Base-by-base conservation (phyloP, 2,888 invertebrate genomes). In the Strigamia transsilvanica region DNA sequence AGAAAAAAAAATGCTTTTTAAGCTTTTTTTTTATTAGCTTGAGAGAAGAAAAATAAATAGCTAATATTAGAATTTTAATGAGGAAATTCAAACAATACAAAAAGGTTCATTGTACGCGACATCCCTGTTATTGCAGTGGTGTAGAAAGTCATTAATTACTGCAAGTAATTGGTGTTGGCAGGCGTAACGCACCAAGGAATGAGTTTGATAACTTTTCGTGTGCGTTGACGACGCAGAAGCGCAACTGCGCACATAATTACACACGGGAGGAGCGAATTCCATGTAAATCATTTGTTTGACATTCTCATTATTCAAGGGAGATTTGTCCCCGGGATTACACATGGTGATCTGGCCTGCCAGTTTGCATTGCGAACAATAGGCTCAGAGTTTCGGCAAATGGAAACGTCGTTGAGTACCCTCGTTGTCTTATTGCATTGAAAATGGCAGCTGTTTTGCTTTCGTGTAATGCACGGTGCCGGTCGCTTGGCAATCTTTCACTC, bases 231-330 rank as follows among this genome's bases (percentile, higher is more conserved):
- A 27, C 73, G 73, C 73, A 27, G n/a, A n/a, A 73, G 73, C 23
- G 27, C 23, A 73, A 73, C 73, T 73, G 73, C 73, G 32, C 73
- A 73, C 73, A 73, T 73, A 73, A 73, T 73, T 73, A 73, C 73
- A 73, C 73, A 73, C 12, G 73, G 73, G 73, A 73, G 73, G 73
- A 73, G 73, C n/a, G 23, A 73, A 73, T 73, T 73, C 73, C 32
- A 73, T 73, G 73, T 73, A 73, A 73, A 73, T 73, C 73, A 73
- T 73, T 73, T 23, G 32, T 73, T 73, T 73, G 73, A 73, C 73
- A 73, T 73, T 73, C 73, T 73, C 73, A 73, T 73, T 73, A 73
- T 73, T 73, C 73, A 73, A 73, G 73, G 73, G 27, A 73, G 73
- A 73, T 73, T 73, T 73, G 32, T 73, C 73, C 73, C 13, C 32